phyloP scores from a whole-genome alignment of 1,140 invertebrate genomes.

The Panonychus citri region DNA sequence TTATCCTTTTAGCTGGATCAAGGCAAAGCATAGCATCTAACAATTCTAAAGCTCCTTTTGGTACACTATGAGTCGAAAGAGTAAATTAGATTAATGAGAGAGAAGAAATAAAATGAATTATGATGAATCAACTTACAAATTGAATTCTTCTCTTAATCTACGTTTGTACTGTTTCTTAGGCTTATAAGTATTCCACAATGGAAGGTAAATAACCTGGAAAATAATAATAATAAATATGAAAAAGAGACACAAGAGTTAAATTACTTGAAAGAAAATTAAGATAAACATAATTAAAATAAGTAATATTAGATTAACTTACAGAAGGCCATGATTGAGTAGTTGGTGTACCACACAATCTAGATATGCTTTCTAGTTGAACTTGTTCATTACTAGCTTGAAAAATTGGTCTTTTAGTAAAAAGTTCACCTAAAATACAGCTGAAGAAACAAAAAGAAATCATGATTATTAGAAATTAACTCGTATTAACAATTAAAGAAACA shows the following conservation, averaged over 20 bases:
- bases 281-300: background rate
- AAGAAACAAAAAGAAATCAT: conserved; percentile 5
- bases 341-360: conserved; percentile 79
- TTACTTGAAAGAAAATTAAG: background rate
- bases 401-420: conserved; percentile 84
- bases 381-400: conserved; percentile 88
- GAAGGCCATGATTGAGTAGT: conserved; percentile 70
- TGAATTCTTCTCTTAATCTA: conserved; percentile 71
- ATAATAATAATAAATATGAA: no score
- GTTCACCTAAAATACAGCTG: conserved; percentile 85
- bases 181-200: conserved; percentile 70
- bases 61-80: conserved; percentile 36
- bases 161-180: conserved; percentile 72
- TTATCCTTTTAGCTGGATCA: conserved; percentile 77
- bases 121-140: conserved; percentile 28
- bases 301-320: background rate
- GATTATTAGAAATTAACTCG: background rate
- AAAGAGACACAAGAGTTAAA: no score
- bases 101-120: conserved; percentile 9
- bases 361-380: conserved; percentile 82
- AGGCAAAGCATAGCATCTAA: conserved; percentile 89
- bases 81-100: background rate
- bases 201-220: conserved; percentile 61
- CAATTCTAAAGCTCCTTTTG: conserved; percentile 60
- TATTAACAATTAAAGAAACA: no score